Base-by-base conservation (phyloP, 2,113 vertebrate genomes). In the Colaptes auratus region DNA sequence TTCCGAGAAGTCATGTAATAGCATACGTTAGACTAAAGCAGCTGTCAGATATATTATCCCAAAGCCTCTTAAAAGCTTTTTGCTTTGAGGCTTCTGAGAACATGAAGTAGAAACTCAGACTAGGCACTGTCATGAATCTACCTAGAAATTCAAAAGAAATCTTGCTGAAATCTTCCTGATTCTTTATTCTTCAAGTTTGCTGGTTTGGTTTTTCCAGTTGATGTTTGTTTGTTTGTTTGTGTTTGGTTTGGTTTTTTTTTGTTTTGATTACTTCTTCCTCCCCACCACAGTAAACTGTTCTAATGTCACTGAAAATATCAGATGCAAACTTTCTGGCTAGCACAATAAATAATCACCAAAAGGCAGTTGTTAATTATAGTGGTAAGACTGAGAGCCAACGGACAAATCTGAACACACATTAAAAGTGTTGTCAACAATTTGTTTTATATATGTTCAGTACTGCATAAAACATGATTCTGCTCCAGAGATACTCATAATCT, bases 401-500 rank as follows among this genome's bases (percentile, higher is more conserved):
- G n/a, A n/a, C n/a, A n/a, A n/a, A n/a, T n/a, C n/a, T n/a, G n/a
- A n/a, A n/a, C n/a, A n/a, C n/a, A n/a, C n/a, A n/a, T n/a, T n/a
- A n/a, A n/a, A n/a, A n/a, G n/a, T n/a, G n/a, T n/a, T n/a, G 10
- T 52, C 30, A n/a, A n/a, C 64, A 14, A 19, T 44, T 76, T 74
- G 2, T 10, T 74, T 94, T 50, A 19, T 66, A 12, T 15, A 5
- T 25, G 18, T 35, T 89, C 15, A 44, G 1, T 42, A 36, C 19
- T 0, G 0, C 0, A 0, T 82, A 65, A 75, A 52, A 12, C 14
- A 39, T 23, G 2, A 5, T 63, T 73, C 61, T 77, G 21, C 28
- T 84, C 20, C 28, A 72, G 44, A 82, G 42, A 31, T 27, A n/a
- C 15, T 80, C 0, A 0, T n/a, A 53, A 46, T 69, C 35, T 48